Base-by-base conservation (phyloP, 2,888 invertebrate genomes). In the Agonopterix arenella region DNA sequence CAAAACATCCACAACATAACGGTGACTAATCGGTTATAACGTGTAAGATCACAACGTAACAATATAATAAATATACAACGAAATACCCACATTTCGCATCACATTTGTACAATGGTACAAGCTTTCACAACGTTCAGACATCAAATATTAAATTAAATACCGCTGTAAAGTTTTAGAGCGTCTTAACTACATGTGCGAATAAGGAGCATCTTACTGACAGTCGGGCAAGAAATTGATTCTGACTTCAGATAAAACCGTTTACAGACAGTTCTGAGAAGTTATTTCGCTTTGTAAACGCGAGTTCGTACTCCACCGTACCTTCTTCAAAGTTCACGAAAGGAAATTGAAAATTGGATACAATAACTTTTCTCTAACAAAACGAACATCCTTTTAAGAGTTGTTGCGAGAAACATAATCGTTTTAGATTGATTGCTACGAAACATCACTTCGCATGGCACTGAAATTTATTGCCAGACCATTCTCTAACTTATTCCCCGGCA, bases 181-280 rank as follows among this genome's bases (percentile, higher is more conserved):
- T 42, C 16, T 37, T 28, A 49, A 44, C 38, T 38, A 46, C 41
- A 9, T 18, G 47, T 45, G 44, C 37, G 52, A 28, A 40, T n/a
- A 40, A 40, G 40, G 10, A 28, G 40, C 18, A 28, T 38, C 5
- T 18, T 44, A 49, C 36, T 10, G 11, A 41, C 46, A 44, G 36
- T 36, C 4, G 42, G 42, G 48, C 51, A 46, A 48, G 51, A 52
- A 49, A 49, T 47, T 52, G 52, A 52, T 52, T 49, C 38, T 10
- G 11, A 11, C 47, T 41, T 41, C 49, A 38, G 46, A 52, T 49
- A 49, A 51, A 16, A 52, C 49, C 41, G 51, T 47, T 45, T 51
- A 45, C 47, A 42, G 48, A 48, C 52, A 46, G 37, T 36, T 45
- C 38, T 37, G 44, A 43, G 48, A 52, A 47, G 18, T 46, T 41